Conservation (phyloP, 2,797 vertebrate species). For the Astyanax mexicanus region DNA sequence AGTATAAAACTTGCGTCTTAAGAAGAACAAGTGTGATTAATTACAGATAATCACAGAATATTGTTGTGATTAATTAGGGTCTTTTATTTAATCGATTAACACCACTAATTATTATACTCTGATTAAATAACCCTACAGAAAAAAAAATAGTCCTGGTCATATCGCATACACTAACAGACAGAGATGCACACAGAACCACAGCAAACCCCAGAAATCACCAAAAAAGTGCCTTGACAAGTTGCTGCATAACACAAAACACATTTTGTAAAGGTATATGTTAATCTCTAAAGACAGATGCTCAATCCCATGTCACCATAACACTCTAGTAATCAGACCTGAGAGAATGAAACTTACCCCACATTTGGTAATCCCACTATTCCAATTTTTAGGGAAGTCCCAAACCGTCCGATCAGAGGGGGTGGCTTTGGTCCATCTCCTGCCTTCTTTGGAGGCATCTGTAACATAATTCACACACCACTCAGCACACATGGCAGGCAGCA, state of each 20-base stretch:
- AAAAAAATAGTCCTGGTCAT: too few relatives aligned
- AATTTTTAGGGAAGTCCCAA: constrained; percentile 96
- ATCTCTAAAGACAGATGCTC: neutral
- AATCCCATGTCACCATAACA: too few relatives aligned
- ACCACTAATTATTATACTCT: too few relatives aligned
- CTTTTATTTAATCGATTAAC: too few relatives aligned
- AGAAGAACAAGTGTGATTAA: too few relatives aligned
- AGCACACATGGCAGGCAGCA: constrained; percentile 4
- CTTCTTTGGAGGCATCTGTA: constrained; percentile 98
- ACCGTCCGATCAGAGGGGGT: constrained; percentile 91
- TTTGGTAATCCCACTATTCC: constrained; percentile 98
- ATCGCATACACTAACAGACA: too few relatives aligned
- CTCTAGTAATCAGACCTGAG: neutral
- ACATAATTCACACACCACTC: constrained; percentile 44
- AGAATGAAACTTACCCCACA: constrained; percentile 86
- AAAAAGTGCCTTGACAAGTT: too few relatives aligned
- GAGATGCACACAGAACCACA: neutral
- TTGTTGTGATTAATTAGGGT: too few relatives aligned
- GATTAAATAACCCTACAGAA: too few relatives aligned
- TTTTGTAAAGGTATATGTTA: neutral
- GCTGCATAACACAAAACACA: too few relatives aligned
- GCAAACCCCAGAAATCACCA: neutral
- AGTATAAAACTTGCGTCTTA: too few relatives aligned
- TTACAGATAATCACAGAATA: too few relatives aligned
- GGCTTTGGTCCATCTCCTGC: constrained; percentile 88